Base-by-base conservation (phyloP, 2,888 invertebrate genomes). In the Rhamnusium bicolor region DNA sequence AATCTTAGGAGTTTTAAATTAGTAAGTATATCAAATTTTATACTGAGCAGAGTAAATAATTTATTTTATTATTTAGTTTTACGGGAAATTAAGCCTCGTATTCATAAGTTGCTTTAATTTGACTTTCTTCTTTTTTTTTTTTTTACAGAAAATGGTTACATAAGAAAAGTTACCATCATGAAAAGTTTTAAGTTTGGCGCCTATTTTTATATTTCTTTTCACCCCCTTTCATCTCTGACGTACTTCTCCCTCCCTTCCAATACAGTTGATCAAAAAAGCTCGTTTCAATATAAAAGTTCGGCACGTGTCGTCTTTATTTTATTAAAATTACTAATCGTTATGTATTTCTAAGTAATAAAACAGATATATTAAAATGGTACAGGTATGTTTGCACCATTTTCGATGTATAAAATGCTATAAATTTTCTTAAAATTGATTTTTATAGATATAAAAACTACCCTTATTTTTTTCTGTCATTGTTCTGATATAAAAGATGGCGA, bases 401-500 rank as follows among this genome's bases (percentile, higher is more conserved):
- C 29, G 14, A 7, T 24, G 60, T 14, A 70, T 49, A 74, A 75
- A 70, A 61, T 14, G 5, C 6, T 66, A 21, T n/a, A 67, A 72
- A 66, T 29, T 19, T 46, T 14, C 5, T 18, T 19, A 70, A 77
- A 76, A 76, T 14, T 71, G 49, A 47, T 46, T 66, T 80, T 80
- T 69, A 47, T 49, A 53, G 24, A 54, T 71, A 73, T 77, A 81
- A 82, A 83, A 83, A 82, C 80, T 80, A 81, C 79, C 83, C 84
- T 79, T 75, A 62, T 79, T 84, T 84, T 85, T 85, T 85, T 84
- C 81, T 79, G 79, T 80, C 80, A 79, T 79, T 65, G 74, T 75
- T 79, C 76, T 69, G 71, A 80, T 81, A 81, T 83, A 79, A 84
- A 86, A 86, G 84, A 86, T 86, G 86, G 86, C 86, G 86, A 80